Evolutionary conservation across 1,140 invertebrate genomes (phyloP).

Genomic region (Cotesia chilonis): DNA sequence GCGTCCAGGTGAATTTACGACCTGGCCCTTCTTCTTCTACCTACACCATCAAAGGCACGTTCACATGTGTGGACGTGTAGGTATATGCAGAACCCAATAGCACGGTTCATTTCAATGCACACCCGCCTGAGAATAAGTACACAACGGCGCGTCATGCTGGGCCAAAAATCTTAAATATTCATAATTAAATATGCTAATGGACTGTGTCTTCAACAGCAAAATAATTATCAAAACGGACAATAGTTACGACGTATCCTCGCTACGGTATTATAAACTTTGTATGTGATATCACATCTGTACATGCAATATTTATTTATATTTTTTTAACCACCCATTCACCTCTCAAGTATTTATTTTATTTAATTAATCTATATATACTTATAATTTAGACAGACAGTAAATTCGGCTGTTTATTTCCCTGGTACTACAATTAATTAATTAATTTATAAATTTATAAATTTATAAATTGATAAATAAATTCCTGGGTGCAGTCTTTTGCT

Average conservation of each 20-base stretch:
- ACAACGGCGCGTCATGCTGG: slow-evolving; percentile 51
- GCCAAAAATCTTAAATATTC: slow-evolving; percentile 65
- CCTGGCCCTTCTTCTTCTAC: slow-evolving; percentile 43
- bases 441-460: too few relatives aligned
- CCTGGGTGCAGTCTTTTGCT: too few relatives aligned
- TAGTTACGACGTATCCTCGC: slow-evolving; percentile 40
- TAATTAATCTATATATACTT: too few relatives aligned
- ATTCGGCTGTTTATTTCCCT: too few relatives aligned
- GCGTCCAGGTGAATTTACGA: slow-evolving; percentile 60
- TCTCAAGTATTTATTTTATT: too few relatives aligned
- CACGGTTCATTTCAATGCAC: slow-evolving; percentile 59
- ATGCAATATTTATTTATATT: too few relatives aligned
- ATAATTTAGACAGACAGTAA: too few relatives aligned
- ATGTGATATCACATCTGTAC: background rate
- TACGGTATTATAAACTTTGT: slow-evolving; percentile 27
- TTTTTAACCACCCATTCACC: too few relatives aligned
- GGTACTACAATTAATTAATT: too few relatives aligned
- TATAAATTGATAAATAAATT: too few relatives aligned
- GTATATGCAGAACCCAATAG: slow-evolving; percentile 48
- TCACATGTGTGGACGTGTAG: too few relatives aligned
- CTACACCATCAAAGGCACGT: too few relatives aligned
- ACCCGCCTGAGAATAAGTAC: slow-evolving; percentile 32
- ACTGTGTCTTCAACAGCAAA: slow-evolving; percentile 59
- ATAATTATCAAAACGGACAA: slow-evolving; percentile 64
- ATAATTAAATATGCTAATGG: slow-evolving; percentile 67